Evolutionary conservation across 30 jellyfish, hydroid and myxozoan species (phyloP).

Genomic region (Haliclystus octoradiatus): DNA sequence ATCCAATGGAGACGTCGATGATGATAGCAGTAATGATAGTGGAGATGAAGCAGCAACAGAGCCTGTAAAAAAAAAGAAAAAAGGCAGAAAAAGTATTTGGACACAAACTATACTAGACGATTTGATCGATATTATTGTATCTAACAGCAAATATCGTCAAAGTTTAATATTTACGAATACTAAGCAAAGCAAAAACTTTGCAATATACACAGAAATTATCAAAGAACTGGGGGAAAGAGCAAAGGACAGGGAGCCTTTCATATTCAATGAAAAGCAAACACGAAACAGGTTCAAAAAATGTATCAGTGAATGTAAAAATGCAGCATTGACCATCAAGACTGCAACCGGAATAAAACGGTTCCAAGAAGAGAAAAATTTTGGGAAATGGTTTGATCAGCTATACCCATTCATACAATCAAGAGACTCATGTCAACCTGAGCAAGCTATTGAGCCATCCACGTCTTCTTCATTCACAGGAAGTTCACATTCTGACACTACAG

Average conservation of each 20-base stretch:
- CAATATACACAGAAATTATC: background rate
- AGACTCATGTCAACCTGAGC: constrained; percentile 41
- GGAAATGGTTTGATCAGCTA: constrained; percentile 41
- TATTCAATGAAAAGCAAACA: background rate
- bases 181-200: background rate
- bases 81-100: too few species aligned
- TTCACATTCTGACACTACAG: background rate
- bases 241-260: background rate
- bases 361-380: constrained; percentile 35
- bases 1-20: too few species aligned
- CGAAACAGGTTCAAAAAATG: background rate
- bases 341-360: constrained; percentile 40
- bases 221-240: background rate
- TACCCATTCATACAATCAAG: constrained; percentile 32
- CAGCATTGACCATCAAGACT: constrained; percentile 34
- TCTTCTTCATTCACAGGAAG: constrained; percentile 7
- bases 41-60: too few species aligned
- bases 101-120: too few species aligned
- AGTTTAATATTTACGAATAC: background rate
- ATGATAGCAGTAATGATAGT: too few species aligned
- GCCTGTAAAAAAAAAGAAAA: too few species aligned
- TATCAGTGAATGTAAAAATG: constrained; percentile 35
- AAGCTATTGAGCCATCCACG: constrained; percentile 39
- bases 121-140: constrained; percentile 29
- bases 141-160: background rate